Evolutionary conservation across 2,888 invertebrate species (phyloP), one percentile per base, ranked within the genome.

Genomic region (Argyra leucocephala): DNA sequence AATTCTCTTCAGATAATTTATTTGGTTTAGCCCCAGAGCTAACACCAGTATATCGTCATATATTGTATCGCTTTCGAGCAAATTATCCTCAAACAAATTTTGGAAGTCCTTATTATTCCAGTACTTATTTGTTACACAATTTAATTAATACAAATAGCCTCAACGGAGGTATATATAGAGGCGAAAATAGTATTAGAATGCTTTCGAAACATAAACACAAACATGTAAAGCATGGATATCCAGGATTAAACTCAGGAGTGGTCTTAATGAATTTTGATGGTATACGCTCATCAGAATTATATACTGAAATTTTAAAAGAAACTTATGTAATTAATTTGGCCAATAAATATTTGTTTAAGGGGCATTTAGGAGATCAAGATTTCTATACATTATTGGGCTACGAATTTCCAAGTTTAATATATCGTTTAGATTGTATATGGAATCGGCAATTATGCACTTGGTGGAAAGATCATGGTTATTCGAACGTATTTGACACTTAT

Each of bases 161-260:
- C 24, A 37, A 37, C 37, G 7, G n/a, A 6, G 18, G n/a, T 60
- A 22, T 22, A 22, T 73, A 72, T 64, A 66, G 24, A 59, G 10
- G 31, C 4, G 57, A 63, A 57, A n/a, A 37, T 4, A 71, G 70
- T 64, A 67, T 69, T 21, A 66, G 70, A 69, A 72, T 70, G 69
- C 22, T 37, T 15, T 10, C 58, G 12, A 65, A 65, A 48, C 67
- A 68, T 24, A 71, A 70, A 69, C 67, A 67, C 70, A 74, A 70
- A 68, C 71, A 71, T 66, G 67, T 71, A 63, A 73, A 70, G 58
- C 79, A 78, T 66, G 87, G 87, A 3, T 86, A 84, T 73, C 87
- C 89, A n/a, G 91, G 92, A 1, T 87, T 88, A 71, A 92, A 92
- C 78, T 90, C 89, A 70, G 92, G 91, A 7, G 88, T 92, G 1